phyloP scores from a whole-genome alignment of 1,140 invertebrate species.

The Onthophagus taurus region DNA sequence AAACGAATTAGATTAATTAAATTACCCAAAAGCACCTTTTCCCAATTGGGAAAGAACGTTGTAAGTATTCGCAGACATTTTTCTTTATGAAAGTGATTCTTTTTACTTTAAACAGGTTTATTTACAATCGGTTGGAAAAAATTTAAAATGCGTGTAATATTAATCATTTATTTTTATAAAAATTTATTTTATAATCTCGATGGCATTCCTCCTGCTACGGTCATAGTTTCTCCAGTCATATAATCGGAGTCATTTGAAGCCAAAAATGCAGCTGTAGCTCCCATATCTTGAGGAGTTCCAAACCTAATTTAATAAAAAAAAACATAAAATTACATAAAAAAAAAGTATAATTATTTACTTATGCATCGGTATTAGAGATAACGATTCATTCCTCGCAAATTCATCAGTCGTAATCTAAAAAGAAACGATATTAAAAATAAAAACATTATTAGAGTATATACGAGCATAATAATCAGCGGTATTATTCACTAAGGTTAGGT shows the following conservation, averaged over 20 bases:
- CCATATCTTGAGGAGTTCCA: conserved; percentile 73
- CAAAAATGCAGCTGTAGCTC: conserved; percentile 76
- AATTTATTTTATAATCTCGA: conserved; percentile 49
- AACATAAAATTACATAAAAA: too few species aligned
- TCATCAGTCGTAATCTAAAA: conserved; percentile 29
- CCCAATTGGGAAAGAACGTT: too few species aligned
- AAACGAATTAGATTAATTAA: conserved; percentile 5
- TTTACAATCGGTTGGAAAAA: too few species aligned
- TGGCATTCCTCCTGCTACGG: conserved; percentile 69
- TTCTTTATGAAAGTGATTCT: too few species aligned
- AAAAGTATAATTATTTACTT: too few species aligned
- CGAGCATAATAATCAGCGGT: too few species aligned
- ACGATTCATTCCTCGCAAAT: conserved; percentile 37
- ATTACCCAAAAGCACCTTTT: conserved; percentile 30
- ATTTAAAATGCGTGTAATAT: too few species aligned
- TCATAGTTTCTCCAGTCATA: conserved; percentile 86
- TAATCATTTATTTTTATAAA: too few species aligned
- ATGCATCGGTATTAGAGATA: conserved; percentile 45
- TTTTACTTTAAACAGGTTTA: too few species aligned
- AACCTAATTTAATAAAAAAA: conserved; percentile 36
- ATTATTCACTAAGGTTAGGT: too few species aligned
- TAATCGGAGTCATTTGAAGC: conserved; percentile 86
- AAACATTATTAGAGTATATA: conserved; percentile 8
- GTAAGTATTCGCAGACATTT: too few species aligned
- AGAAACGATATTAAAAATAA: conserved; percentile 11